Conservation (phyloP, 92 coral and sea anemone genomes). For the Bergia sp. region DNA sequence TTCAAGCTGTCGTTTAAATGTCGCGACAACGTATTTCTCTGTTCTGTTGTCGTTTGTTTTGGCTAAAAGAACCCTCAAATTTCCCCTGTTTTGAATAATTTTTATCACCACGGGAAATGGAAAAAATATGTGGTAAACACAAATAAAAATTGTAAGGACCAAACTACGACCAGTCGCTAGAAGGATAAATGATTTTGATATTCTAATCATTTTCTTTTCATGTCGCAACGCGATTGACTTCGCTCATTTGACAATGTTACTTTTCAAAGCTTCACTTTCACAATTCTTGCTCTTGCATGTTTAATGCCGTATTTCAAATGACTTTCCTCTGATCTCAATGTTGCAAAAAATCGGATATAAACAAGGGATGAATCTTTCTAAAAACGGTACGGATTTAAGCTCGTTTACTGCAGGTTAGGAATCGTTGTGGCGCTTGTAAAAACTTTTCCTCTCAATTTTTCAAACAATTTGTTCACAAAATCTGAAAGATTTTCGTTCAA, state of each 20-base stretch:
- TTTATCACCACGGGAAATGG: constrained; percentile 46
- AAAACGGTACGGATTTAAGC: background rate
- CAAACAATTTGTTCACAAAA: background rate
- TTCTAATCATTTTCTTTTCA: constrained; percentile 6
- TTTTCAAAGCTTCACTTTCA: background rate
- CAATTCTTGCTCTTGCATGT: constrained; percentile 20
- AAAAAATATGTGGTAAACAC: constrained; percentile 26
- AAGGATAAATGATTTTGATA: background rate
- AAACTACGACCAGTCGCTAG: background rate
- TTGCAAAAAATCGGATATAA: constrained; percentile 2
- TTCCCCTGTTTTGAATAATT: constrained; percentile 48
- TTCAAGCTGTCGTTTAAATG: constrained; percentile 34
- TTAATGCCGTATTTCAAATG: constrained; percentile 27
- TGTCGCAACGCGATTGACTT: background rate
- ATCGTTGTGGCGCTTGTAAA: background rate
- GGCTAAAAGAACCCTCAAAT: constrained; percentile 40
- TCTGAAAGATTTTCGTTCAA: background rate
- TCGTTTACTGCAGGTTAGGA: background rate
- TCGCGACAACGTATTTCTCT: constrained; percentile 16
- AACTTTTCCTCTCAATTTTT: background rate
- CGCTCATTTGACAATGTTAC: background rate
- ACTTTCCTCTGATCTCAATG: constrained; percentile 34
- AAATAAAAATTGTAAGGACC: background rate
- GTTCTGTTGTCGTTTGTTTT: constrained; percentile 29
- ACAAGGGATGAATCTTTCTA: background rate